Conservation (phyloP, 2,113 vertebrate genomes). For the Nymphicus hollandicus region DNA sequence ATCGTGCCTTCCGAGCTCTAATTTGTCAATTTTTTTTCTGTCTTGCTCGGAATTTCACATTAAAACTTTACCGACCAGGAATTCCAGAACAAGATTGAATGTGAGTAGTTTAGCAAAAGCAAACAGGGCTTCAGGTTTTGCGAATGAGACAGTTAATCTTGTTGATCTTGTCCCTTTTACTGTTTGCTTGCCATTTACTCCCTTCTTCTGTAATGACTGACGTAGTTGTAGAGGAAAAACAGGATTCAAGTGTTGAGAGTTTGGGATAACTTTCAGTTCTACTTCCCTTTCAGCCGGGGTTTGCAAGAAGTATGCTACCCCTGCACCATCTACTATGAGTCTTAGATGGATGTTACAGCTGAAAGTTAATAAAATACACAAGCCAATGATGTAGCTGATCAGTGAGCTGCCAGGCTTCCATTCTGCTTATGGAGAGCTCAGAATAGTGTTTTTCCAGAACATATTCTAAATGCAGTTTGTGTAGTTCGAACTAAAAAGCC, state of each 20-base stretch:
- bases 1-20: accelerated
- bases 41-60: not conserved
- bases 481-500: not conserved
- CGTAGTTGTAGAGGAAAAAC: not conserved
- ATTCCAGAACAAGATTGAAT: not conserved
- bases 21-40: not conserved
- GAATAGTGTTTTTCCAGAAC: not conserved
- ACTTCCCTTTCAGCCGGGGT: not conserved
- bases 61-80: not conserved
- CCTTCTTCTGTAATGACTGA: not conserved
- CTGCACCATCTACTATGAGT: not conserved
- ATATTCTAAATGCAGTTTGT: not conserved
- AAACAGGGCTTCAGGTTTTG: not conserved
- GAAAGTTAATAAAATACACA: not conserved
- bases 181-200: not conserved
- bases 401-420: not conserved
- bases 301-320: not conserved
- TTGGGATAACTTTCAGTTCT: not conserved
- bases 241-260: not conserved
- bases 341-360: not conserved
- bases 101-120: not conserved
- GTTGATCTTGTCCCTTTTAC: not conserved
- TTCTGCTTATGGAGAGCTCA: not conserved
- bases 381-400: not conserved
- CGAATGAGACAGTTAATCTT: not conserved